These are phyloP conservation scores for Cerceris ruficornis DNA, from an alignment of 2,888 invertebrate genomes.

Conservation along the genomic window DNA sequence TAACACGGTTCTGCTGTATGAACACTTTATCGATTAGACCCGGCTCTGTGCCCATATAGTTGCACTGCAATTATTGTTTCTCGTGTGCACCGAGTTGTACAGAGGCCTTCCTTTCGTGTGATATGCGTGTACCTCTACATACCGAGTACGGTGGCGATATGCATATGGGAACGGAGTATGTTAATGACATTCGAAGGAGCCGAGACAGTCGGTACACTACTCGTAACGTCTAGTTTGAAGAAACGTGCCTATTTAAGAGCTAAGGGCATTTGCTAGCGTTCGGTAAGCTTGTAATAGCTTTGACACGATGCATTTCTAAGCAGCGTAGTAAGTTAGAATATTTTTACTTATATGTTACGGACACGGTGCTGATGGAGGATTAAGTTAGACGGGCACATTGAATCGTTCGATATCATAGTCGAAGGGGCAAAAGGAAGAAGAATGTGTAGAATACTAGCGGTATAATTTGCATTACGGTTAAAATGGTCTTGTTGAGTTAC, in stretches of 20 bases:
- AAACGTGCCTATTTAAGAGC: conserved; percentile 18
- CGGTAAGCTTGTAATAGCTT: no score
- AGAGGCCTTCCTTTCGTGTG: conserved; percentile 64
- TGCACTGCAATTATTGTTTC: conserved; percentile 66
- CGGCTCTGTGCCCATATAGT: conserved; percentile 50
- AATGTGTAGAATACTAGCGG: no score
- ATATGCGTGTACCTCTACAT: conserved; percentile 54
- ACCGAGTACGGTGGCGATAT: conserved; percentile 63
- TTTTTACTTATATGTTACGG: no score
- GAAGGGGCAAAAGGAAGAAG: no score
- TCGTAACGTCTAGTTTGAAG: conserved; percentile 26
- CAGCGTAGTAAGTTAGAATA: no score
- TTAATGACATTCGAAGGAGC: conserved; percentile 50
- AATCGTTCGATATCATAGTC: no score
- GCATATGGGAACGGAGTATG: conserved; percentile 67
- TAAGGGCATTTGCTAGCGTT: conserved; percentile 6
- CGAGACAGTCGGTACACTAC: conserved; percentile 19
- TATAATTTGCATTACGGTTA: no score
- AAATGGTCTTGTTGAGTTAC: no score
- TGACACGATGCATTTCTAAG: no score
- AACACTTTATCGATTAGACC: conserved; percentile 61
- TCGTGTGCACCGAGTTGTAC: conserved; percentile 51
- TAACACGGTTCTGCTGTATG: no score
- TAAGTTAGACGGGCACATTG: no score
- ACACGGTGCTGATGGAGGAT: no score